Conservation (phyloP, 2,797 vertebrate genomes). For the Spondyliosoma cantharus region DNA sequence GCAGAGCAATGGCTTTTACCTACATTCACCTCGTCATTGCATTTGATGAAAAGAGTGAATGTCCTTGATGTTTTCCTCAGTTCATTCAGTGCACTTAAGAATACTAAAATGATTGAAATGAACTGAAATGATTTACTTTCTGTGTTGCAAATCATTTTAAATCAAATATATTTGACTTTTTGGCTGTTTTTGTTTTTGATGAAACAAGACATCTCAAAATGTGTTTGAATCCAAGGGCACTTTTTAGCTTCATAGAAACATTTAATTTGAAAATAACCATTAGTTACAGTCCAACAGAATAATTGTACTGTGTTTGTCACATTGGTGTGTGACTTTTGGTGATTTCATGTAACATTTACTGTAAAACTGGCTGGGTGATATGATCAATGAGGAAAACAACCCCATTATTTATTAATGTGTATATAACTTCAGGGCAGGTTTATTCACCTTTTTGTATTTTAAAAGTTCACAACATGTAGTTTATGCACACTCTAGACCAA, state of each 20-base stretch:
- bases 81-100: neutral
- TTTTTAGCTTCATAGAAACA: too few species aligned
- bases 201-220: neutral
- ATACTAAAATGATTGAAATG: too few species aligned
- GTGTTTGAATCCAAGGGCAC: neutral
- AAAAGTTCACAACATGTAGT: neutral
- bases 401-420: conserved; percentile 21
- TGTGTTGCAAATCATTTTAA: neutral
- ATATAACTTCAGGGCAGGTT: conserved; percentile 14
- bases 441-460: neutral
- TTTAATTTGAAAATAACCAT: neutral
- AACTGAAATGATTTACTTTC: too few species aligned
- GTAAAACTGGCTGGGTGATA: neutral
- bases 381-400: neutral
- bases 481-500: conserved; percentile 5
- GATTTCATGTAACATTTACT: conserved; percentile 52
- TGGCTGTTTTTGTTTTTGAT: neutral
- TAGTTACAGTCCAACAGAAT: neutral
- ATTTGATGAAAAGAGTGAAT: neutral
- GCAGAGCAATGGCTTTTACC: neutral
- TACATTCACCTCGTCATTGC: neutral
- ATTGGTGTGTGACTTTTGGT: conserved; percentile 14
- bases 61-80: neutral
- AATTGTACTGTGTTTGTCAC: neutral
- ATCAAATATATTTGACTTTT: neutral